These are phyloP conservation scores for Cantharis lateralis DNA, from an alignment of 2,888 invertebrate genomes.

Conservation along the genomic window DNA sequence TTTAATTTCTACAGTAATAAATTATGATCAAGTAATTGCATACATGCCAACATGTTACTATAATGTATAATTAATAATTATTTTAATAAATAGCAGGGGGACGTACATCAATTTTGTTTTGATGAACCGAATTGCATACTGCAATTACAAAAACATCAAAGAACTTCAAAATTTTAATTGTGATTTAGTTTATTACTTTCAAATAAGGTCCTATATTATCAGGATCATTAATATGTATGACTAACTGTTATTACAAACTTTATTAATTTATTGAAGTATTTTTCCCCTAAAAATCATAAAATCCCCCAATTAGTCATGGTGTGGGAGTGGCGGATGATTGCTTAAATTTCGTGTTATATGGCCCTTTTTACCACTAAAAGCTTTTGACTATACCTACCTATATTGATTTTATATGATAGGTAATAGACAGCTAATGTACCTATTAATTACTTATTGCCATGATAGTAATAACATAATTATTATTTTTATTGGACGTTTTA, in stretches of 20 bases:
- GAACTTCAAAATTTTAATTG: not conserved
- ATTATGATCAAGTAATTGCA: not conserved
- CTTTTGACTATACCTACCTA: not conserved
- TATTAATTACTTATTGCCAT: not conserved
- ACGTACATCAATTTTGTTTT: not conserved
- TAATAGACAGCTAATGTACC: not conserved
- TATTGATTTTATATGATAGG: not conserved
- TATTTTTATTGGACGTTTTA: no score
- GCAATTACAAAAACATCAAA: not conserved
- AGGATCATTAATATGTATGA: not conserved
- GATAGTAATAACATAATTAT: no score
- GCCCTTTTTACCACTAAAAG: not conserved
- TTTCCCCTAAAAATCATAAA: not conserved
- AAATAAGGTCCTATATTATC: not conserved
- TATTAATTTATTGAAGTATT: not conserved
- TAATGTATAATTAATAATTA: not conserved
- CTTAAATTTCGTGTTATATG: not conserved
- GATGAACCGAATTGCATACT: not conserved
- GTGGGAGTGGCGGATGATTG: constrained; percentile 1
- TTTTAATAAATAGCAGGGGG: not conserved
- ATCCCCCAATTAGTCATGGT: not conserved
- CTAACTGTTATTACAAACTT: not conserved
- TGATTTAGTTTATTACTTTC: not conserved
- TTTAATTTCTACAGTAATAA: not conserved
- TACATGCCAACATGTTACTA: not conserved